Conservation (phyloP, 2,113 vertebrate genomes). For the Sisor rabdophorus region DNA sequence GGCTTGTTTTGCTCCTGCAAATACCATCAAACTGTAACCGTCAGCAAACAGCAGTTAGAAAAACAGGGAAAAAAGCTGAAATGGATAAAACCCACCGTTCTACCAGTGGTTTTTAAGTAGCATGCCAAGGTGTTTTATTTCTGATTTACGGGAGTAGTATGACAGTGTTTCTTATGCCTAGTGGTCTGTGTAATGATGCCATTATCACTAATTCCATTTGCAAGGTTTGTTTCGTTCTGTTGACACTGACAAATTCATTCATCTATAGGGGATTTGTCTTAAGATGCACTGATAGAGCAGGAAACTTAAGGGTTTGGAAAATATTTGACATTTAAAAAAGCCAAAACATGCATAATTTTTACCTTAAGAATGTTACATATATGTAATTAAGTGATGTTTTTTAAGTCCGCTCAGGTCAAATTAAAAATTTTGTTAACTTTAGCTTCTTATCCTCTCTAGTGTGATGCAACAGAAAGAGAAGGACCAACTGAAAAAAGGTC, state of each 20-base stretch:
- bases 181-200: constrained; percentile 17
- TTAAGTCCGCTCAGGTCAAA: too few relatives aligned
- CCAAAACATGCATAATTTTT: too few relatives aligned
- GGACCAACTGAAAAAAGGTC: constrained; percentile 16
- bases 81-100: not conserved
- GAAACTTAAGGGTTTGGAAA: not conserved
- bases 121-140: not conserved
- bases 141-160: not conserved
- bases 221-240: constrained; percentile 47
- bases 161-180: constrained; percentile 21
- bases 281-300: not conserved
- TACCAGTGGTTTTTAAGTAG: not conserved
- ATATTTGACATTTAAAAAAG: too few relatives aligned
- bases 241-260: constrained; percentile 68
- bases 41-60: not conserved
- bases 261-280: constrained; percentile 50
- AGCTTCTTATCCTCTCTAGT: too few relatives aligned
- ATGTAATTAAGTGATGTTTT: too few relatives aligned
- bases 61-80: too few relatives aligned
- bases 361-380: too few relatives aligned
- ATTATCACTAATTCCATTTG: constrained; percentile 33
- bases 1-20: too few relatives aligned
- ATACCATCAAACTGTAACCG: not conserved
- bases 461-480: constrained; percentile 1
- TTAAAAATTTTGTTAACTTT: too few relatives aligned